Evolutionary conservation across 2,888 invertebrate genomes (phyloP).

Genomic region (Metellina segmentata): DNA sequence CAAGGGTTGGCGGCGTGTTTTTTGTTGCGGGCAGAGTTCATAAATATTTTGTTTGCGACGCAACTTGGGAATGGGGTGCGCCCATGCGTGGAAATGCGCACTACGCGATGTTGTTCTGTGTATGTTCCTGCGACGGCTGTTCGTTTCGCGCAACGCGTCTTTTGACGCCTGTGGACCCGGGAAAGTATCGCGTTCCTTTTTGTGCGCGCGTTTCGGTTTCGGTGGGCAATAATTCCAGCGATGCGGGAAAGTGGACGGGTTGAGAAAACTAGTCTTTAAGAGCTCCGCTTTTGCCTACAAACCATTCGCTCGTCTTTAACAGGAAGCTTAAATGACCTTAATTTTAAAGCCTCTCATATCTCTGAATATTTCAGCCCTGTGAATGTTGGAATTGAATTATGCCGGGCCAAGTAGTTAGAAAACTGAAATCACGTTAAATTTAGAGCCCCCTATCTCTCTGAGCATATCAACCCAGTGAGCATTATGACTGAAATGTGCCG

Average conservation of each 20-base stretch:
- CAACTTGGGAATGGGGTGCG: conserved; percentile 5
- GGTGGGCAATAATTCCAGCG: not conserved
- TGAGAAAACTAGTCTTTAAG: no score
- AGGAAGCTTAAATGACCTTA: no score
- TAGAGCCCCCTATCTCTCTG: no score
- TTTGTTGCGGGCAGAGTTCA: not conserved
- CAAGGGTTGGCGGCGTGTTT: conserved; percentile 52
- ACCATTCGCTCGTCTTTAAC: no score
- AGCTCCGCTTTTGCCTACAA: no score
- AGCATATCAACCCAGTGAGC: no score
- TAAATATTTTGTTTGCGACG: conserved; percentile 55
- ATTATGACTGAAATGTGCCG: no score
- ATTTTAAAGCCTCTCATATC: no score
- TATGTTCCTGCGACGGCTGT: conserved; percentile 17
- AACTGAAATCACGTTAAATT: no score
- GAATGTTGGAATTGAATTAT: no score
- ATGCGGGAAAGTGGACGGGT: not conserved
- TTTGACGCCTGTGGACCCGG: not conserved
- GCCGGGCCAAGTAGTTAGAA: no score
- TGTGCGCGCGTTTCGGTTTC: conserved; percentile 14
- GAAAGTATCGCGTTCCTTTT: not conserved
- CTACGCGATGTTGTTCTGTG: conserved; percentile 10
- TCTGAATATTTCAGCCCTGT: no score
- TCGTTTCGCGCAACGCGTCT: conserved; percentile 15
- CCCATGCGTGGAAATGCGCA: conserved; percentile 47